Evolutionary conservation across 2,888 invertebrate genomes (phyloP).

Genomic region (Saturnia japonica): DNA sequence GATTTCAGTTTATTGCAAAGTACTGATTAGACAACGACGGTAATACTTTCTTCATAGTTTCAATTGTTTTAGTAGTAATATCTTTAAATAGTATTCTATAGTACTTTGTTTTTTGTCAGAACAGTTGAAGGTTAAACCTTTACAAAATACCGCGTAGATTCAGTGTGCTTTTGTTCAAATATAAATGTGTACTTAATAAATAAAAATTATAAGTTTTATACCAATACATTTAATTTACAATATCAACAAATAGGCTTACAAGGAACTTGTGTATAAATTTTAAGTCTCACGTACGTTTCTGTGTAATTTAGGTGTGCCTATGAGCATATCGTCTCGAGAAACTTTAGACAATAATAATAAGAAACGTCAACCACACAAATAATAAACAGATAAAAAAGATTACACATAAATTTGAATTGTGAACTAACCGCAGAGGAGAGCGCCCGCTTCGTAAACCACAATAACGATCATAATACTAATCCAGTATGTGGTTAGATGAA

Average conservation of each 20-base stretch:
- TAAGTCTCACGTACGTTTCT: no score
- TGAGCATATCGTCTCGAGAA: not conserved
- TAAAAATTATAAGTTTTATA: no score
- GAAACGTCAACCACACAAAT: not conserved
- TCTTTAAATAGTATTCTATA: not conserved
- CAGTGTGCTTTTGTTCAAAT: not conserved
- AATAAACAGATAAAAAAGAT: not conserved
- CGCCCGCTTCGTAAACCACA: conserved; percentile 2
- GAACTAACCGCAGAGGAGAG: not conserved
- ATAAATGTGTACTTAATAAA: not conserved
- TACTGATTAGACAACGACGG: not conserved
- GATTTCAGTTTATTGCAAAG: not conserved
- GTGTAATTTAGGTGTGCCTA: no score
- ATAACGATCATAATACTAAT: not conserved
- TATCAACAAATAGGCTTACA: no score
- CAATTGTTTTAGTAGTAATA: not conserved
- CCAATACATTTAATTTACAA: no score
- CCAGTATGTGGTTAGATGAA: not conserved
- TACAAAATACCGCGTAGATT: not conserved
- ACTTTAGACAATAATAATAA: not conserved
- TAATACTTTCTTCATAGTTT: not conserved
- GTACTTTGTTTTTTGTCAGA: not conserved
- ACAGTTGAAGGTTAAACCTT: not conserved
- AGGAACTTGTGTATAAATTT: no score
- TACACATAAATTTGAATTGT: not conserved